Conservation (phyloP, 2,113 vertebrate genomes). For the Heterochromis multidens region DNA sequence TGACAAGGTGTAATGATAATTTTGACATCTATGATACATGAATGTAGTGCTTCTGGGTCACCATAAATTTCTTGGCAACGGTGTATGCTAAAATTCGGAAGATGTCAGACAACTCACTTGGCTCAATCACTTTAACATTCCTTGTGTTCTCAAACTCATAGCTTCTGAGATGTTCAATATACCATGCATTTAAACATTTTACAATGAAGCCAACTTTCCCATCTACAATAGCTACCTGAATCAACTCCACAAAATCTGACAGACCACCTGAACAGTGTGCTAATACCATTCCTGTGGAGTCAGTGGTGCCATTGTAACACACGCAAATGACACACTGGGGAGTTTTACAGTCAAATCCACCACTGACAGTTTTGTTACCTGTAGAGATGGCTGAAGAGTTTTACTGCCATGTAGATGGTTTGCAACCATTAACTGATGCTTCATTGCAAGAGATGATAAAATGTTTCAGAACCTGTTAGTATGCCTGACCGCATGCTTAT, state of each 20-base stretch:
- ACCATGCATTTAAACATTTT: too few species aligned
- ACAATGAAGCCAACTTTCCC: too few species aligned
- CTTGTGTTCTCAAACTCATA: too few species aligned
- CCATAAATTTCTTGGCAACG: too few species aligned
- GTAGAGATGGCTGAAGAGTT: not conserved
- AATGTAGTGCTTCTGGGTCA: too few species aligned
- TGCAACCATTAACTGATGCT: not conserved
- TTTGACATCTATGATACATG: too few species aligned
- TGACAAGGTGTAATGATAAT: too few species aligned
- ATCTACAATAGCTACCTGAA: not conserved
- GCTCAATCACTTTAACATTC: too few species aligned
- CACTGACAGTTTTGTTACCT: not conserved
- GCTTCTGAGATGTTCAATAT: too few species aligned
- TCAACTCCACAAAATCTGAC: not conserved
- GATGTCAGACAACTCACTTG: too few species aligned
- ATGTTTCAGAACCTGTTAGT: not conserved
- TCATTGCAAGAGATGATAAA: not conserved
- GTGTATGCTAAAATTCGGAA: too few species aligned
- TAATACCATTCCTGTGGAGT: not conserved
- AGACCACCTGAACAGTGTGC: not conserved
- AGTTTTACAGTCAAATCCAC: not conserved
- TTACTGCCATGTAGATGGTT: not conserved
- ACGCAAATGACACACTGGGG: not conserved
- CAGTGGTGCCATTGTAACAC: not conserved
- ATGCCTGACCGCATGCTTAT: too few species aligned